phyloP scores from a whole-genome alignment of 2,888 invertebrate genomes.

The Drosophila formosana region DNA sequence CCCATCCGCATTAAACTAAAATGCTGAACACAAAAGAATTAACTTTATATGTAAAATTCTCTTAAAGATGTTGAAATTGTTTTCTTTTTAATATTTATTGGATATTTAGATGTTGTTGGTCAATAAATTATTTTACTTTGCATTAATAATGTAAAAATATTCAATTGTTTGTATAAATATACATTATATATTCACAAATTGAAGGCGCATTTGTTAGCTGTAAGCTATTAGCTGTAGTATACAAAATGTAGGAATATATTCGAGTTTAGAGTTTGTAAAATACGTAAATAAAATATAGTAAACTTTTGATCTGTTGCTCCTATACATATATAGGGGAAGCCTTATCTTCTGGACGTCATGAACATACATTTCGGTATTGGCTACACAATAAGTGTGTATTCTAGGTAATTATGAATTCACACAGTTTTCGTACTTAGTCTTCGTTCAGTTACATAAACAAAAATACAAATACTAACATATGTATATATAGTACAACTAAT shows the following conservation, averaged over 20 bases:
- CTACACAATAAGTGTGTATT: conserved; percentile 38
- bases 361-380: conserved; percentile 46
- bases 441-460: conserved; percentile 52
- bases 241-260: conserved; percentile 61
- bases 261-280: conserved; percentile 47
- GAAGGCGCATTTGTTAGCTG: conserved; percentile 71
- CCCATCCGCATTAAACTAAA: conserved; percentile 2
- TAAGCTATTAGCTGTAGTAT: conserved; percentile 60
- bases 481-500: conserved; percentile 17
- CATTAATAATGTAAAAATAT: conserved; percentile 18
- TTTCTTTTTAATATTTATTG: conserved; percentile 38
- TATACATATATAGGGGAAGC: conserved; percentile 22
- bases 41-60: background rate
- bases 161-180: conserved; percentile 49
- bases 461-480: conserved; percentile 34
- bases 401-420: conserved; percentile 59
- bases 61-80: background rate
- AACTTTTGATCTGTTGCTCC: conserved; percentile 50
- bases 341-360: conserved; percentile 51
- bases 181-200: conserved; percentile 71
- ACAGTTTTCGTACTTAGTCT: conserved; percentile 63
- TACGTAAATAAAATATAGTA: conserved; percentile 41
- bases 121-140: conserved; percentile 49
- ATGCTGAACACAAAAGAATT: conserved; percentile 5
- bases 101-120: conserved; percentile 33